Conservation (phyloP, 2,113 vertebrate species). For the Prochilodus magdalenae region DNA sequence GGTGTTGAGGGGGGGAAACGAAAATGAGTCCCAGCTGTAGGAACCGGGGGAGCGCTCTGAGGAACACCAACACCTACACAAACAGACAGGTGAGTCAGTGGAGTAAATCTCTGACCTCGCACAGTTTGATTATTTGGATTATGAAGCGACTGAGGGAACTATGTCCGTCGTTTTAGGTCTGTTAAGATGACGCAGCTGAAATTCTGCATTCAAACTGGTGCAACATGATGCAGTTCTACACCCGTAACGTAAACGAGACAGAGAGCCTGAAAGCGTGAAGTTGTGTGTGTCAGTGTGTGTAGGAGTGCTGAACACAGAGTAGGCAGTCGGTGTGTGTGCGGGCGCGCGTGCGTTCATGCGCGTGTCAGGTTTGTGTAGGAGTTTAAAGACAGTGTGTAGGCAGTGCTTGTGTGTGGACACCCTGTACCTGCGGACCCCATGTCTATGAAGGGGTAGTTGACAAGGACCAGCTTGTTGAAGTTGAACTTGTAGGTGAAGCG, state of each 20-base stretch:
- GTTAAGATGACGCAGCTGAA: not conserved
- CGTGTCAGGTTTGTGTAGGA: conserved; percentile 39
- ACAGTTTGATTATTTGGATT: no score
- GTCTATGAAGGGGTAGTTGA: conserved; percentile 93
- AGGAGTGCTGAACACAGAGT: conserved; percentile 1
- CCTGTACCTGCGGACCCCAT: conserved; percentile 84
- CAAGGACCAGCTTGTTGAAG: conserved; percentile 93
- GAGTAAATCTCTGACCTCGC: not conserved
- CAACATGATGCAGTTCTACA: not conserved
- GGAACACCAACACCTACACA: conserved; percentile 83
- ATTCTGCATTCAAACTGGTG: not conserved
- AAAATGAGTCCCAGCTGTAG: conserved; percentile 84
- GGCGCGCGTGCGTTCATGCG: conserved; percentile 17
- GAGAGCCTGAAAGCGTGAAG: conserved; percentile 19
- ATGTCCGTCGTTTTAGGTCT: no score
- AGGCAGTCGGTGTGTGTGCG: conserved; percentile 26
- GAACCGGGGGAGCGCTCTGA: conserved; percentile 90
- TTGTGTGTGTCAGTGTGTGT: conserved; percentile 17
- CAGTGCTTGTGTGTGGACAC: not conserved
- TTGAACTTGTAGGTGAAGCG: conserved; percentile 96
- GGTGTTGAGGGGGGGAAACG: conserved; percentile 89
- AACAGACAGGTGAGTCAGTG: not conserved
- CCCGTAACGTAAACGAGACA: not conserved
- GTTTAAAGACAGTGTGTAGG: conserved; percentile 29
- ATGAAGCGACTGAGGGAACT: no score